phyloP scores from a whole-genome alignment of 2,797 vertebrate species.

The Tenualosa ilisha region DNA sequence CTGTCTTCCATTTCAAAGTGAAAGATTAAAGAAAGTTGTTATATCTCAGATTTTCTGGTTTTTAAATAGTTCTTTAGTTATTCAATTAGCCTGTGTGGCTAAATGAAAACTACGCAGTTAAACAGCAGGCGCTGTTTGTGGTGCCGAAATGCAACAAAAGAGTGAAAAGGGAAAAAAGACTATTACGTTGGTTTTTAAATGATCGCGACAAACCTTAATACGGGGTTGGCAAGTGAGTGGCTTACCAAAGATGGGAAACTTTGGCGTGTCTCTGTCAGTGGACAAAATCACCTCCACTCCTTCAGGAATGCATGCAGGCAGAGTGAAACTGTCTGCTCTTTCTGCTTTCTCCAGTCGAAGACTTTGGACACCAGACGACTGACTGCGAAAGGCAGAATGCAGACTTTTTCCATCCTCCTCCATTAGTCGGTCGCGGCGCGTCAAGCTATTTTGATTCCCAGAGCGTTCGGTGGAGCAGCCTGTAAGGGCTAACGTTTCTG shows the following conservation, averaged over 20 bases:
- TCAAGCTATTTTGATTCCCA: not conserved
- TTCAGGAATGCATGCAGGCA: not conserved
- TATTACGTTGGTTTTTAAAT: not conserved
- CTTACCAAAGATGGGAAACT: slow-evolving; percentile 57
- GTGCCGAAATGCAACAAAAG: slow-evolving; percentile 10
- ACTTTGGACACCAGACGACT: slow-evolving; percentile 32
- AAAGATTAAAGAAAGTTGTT: too few species aligned
- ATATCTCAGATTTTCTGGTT: too few species aligned
- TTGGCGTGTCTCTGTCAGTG: not conserved
- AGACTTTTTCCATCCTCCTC: slow-evolving; percentile 36
- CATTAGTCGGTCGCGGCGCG: slow-evolving; percentile 16
- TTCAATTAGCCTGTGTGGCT: too few species aligned
- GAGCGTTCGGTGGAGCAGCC: slow-evolving; percentile 45
- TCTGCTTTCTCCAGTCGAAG: slow-evolving; percentile 30
- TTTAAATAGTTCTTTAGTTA: too few species aligned
- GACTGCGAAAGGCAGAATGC: slow-evolving; percentile 37
- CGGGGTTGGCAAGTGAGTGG: not conserved
- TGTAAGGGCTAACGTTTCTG: slow-evolving; percentile 50
- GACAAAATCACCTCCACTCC: slow-evolving; percentile 50
- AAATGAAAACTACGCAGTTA: not conserved
- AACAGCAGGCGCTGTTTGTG: slow-evolving; percentile 26
- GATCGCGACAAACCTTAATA: not conserved
- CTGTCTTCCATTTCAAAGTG: too few species aligned
- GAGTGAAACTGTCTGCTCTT: slow-evolving; percentile 25
- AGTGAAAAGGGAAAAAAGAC: too few species aligned